A percentile compares a stretch with the other conserved stretches of the same genome.
These are phyloP conservation scores for Alcedo atthis DNA, from an alignment of 2,797 vertebrate genomes.

Conservation along the genomic window DNA sequence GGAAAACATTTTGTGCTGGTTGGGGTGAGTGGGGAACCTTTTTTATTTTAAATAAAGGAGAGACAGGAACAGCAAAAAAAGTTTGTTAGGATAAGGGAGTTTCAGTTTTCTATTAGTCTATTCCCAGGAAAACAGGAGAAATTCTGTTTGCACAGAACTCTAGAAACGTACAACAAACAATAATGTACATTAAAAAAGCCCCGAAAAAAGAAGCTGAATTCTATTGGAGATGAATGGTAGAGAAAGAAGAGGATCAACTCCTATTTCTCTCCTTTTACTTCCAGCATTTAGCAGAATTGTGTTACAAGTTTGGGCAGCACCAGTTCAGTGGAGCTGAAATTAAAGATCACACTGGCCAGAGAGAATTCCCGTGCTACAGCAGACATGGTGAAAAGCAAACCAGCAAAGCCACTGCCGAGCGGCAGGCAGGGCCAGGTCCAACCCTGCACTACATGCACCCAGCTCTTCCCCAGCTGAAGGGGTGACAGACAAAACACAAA, in stretches of 20 bases:
- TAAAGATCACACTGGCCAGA: not conserved
- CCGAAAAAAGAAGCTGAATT: not conserved
- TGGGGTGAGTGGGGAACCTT: not conserved
- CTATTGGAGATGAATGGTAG: not conserved
- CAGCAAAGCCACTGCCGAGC: rapidly evolving
- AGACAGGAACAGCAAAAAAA: not conserved
- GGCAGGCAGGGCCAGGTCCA: not conserved
- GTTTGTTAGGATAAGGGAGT: not conserved
- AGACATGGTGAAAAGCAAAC: not conserved
- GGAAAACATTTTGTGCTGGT: not conserved
- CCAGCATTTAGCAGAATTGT: not conserved
- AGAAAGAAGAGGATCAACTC: not conserved
- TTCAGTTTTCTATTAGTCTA: not conserved
- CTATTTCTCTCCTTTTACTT: not conserved
- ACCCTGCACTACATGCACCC: rapidly evolving
- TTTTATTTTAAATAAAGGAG: not conserved
- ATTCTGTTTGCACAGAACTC: not conserved
- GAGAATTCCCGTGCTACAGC: not conserved
- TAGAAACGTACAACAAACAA: not conserved
- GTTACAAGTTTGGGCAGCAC: not conserved
- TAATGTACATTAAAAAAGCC: not conserved
- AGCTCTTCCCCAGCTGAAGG: not conserved
- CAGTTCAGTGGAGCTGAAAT: not conserved
- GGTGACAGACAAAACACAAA: not conserved
- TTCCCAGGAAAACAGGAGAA: not conserved